phyloP scores from a whole-genome alignment of 2,888 invertebrate genomes.

The Cataglyphis cursor region DNA sequence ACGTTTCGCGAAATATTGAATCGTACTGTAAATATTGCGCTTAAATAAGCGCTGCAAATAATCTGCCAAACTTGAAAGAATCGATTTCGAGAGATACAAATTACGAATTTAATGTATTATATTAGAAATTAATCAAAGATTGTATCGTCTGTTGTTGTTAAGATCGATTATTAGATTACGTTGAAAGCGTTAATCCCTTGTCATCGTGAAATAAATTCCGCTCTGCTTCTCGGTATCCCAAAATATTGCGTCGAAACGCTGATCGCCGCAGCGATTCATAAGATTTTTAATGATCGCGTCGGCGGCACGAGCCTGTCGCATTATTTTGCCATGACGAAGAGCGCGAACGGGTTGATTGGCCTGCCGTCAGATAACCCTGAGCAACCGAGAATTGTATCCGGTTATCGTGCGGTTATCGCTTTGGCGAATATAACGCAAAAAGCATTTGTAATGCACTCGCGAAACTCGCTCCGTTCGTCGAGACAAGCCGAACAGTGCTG shows the following conservation, averaged over 20 bases:
- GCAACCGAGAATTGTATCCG: slow-evolving; percentile 84
- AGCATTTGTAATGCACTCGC: slow-evolving; percentile 69
- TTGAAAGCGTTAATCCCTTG: not conserved
- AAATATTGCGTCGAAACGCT: not conserved
- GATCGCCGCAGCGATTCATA: not conserved
- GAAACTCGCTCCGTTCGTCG: slow-evolving; percentile 39
- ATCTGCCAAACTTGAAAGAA: slow-evolving; percentile 14
- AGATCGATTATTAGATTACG: not conserved
- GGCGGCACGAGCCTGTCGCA: slow-evolving; percentile 46
- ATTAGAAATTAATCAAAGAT: not conserved
- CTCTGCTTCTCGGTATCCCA: not conserved
- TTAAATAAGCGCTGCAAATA: not conserved
- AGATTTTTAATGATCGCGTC: slow-evolving; percentile 14
- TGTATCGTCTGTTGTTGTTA: not conserved
- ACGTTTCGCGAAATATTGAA: slow-evolving; percentile 21
- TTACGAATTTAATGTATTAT: not conserved
- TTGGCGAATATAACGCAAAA: slow-evolving; percentile 78
- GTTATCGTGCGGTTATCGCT: slow-evolving; percentile 85
- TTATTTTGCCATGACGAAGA: slow-evolving; percentile 61
- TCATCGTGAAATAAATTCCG: not conserved
- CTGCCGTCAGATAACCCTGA: slow-evolving; percentile 86
- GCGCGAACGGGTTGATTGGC: slow-evolving; percentile 84
- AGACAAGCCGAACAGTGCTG: slow-evolving; percentile 48
- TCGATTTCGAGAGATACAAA: slow-evolving; percentile 2
- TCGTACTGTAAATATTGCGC: slow-evolving; percentile 29